Evolutionary conservation across 2,797 vertebrate genomes (phyloP), one percentile per base, ranked within the genome.

Genomic region (Spheniscus humboldti): DNA sequence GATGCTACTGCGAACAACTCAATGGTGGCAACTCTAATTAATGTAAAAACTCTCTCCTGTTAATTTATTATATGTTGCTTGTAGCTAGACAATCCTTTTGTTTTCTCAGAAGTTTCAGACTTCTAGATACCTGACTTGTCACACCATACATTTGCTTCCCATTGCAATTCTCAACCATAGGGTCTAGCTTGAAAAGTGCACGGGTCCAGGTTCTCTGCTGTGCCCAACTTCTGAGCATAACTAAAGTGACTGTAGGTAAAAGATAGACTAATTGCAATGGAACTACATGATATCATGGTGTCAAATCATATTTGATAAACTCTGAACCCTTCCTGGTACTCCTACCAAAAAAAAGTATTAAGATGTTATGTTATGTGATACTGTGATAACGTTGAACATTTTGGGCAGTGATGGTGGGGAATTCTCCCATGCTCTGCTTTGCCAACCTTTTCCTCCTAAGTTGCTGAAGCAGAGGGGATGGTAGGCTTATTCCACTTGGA

Each of bases 171-270:
- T 68, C 22, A 81, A 0, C 25, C 4, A 0, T 47, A 18, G 24
- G 10, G 41, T 57, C 33, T 52, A 33, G 20, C 14, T 73, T 56
- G 39, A 13, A 33, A 64, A 69, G 52, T 9, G 13, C 7, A 4
- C 0, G 2, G 25, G 7, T 25, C 25, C 19, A 10, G 30, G 13
- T 74, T 63, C 25, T 57, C 50, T 1, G 2, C 57, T 53, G 28
- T 68, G 13, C 43, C 30, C 52, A 71, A 14, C 23, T 52, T 80
- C 25, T 43, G 43, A 48, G 39, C 25, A 1, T 60, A 35, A 35
- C 59, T 84, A 14, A 86, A 72, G 13, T 27, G 28, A 27, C 18
- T 41, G 24, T 67, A 20, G 47, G 35, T 35, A 68, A 89, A 67
- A 86, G 19, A 8, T 0, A 37, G 45, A 9, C 27, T 37, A 39